These are phyloP conservation scores for Caenorhabditis japonica DNA, from an alignment of 2,888 invertebrate genomes.

Conservation along the genomic window DNA sequence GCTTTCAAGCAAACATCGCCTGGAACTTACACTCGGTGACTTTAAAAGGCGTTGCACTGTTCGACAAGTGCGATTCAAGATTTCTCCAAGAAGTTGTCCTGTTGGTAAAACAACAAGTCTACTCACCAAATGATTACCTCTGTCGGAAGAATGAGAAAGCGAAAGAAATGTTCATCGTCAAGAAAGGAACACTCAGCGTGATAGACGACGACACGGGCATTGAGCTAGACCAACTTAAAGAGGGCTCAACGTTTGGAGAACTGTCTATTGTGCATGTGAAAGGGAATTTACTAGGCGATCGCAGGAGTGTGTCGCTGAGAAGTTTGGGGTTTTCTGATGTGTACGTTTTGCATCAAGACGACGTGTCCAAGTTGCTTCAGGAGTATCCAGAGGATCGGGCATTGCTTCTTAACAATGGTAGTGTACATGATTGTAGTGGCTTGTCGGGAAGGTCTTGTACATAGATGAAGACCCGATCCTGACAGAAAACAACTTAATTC, in stretches of 20 bases:
- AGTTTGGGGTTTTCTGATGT: conserved; percentile 71
- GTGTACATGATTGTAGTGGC: neutral
- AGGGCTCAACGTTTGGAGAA: conserved; percentile 71
- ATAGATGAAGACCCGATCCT: too few relatives aligned
- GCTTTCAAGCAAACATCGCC: conserved; percentile 68
- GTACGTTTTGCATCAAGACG: conserved; percentile 72
- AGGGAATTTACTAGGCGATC: conserved; percentile 57
- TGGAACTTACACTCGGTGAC: conserved; percentile 57
- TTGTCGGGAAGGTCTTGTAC: neutral
- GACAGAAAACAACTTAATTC: too few relatives aligned
- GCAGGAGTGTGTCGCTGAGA: conserved; percentile 36
- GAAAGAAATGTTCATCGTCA: conserved; percentile 75
- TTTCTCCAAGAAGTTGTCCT: conserved; percentile 72
- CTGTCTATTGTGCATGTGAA: conserved; percentile 64
- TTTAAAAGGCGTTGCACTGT: conserved; percentile 60
- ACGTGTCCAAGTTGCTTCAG: conserved; percentile 57
- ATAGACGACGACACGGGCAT: conserved; percentile 56
- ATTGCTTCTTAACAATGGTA: conserved; percentile 62
- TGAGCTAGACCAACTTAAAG: conserved; percentile 46
- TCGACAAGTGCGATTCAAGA: conserved; percentile 65
- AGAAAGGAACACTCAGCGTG: conserved; percentile 63
- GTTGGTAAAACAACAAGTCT: conserved; percentile 71
- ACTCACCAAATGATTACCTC: conserved; percentile 71
- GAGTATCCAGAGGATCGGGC: conserved; percentile 63
- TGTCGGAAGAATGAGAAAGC: conserved; percentile 67